These are phyloP conservation scores for Casuarius casuarius DNA, from an alignment of 2,113 vertebrate species.

Conservation along the genomic window DNA sequence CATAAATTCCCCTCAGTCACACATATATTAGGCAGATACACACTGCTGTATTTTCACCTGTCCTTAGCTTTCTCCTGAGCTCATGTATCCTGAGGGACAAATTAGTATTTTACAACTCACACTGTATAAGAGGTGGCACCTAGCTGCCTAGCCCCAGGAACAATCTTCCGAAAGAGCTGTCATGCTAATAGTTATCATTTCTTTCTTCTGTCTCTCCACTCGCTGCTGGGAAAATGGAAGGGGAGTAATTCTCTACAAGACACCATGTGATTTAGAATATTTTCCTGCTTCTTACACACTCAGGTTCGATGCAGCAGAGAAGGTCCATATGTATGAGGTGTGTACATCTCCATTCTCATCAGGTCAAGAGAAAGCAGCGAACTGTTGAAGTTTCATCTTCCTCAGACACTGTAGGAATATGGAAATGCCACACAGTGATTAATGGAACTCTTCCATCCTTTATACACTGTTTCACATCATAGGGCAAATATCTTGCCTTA, in stretches of 20 bases:
- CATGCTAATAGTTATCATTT: not conserved
- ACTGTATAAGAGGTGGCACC: not conserved
- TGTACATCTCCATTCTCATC: not conserved
- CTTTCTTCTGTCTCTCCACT: not conserved
- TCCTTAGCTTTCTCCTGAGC: conserved; percentile 5
- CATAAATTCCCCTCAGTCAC: not conserved
- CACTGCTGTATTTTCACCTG: not conserved
- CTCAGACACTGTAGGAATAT: not conserved
- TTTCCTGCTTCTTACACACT: not conserved
- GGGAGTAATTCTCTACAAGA: not conserved
- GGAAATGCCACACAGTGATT: not conserved
- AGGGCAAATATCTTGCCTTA: not conserved
- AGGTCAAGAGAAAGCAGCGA: not conserved
- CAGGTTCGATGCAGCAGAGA: not conserved
- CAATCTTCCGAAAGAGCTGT: not conserved
- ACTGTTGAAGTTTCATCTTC: conserved; percentile 15
- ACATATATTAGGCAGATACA: not conserved
- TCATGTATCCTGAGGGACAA: not conserved
- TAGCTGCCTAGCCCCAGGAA: not conserved
- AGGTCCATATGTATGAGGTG: not conserved
- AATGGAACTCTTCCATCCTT: not conserved
- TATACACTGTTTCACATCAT: not conserved
- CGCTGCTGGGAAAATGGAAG: not conserved
- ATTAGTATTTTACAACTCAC: conserved; percentile 7
- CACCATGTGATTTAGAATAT: not conserved